These are phyloP conservation scores for Caenorhabditis japonica DNA, from an alignment of 2,888 invertebrate genomes.

Conservation along the genomic window DNA sequence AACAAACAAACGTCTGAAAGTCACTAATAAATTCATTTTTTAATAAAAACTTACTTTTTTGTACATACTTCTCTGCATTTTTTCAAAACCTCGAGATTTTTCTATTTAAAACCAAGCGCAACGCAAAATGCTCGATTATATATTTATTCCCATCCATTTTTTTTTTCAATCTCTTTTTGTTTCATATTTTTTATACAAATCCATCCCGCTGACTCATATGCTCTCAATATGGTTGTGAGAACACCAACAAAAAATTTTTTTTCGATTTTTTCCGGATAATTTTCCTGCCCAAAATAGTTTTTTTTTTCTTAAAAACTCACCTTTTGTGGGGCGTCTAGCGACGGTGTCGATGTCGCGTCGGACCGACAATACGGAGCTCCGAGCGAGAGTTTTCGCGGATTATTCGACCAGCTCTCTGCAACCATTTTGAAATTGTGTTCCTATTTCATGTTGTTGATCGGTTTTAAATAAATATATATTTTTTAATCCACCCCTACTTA, in stretches of 20 bases:
- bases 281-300: neutral
- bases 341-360: constrained; percentile 40
- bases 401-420: constrained; percentile 39
- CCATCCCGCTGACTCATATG: constrained; percentile 19
- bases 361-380: constrained; percentile 25
- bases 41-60: constrained; percentile 11
- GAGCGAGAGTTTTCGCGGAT: constrained; percentile 40
- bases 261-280: neutral
- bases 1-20: too few relatives aligned
- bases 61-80: constrained; percentile 22
- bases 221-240: neutral
- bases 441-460: too few relatives aligned
- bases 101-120: neutral
- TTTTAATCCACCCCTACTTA: too few relatives aligned
- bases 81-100: neutral
- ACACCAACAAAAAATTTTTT: neutral
- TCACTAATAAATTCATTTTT: too few relatives aligned
- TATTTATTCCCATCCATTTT: constrained; percentile 18
- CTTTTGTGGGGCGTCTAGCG: constrained; percentile 32
- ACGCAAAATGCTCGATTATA: neutral
- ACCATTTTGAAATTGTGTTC: constrained; percentile 16
- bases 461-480: too few relatives aligned
- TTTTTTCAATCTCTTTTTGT: neutral
- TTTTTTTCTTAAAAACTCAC: constrained; percentile 4
- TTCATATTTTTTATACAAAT: constrained; percentile 24